phyloP scores from a whole-genome alignment of 2,797 vertebrate species.

The Pampus argenteus region DNA sequence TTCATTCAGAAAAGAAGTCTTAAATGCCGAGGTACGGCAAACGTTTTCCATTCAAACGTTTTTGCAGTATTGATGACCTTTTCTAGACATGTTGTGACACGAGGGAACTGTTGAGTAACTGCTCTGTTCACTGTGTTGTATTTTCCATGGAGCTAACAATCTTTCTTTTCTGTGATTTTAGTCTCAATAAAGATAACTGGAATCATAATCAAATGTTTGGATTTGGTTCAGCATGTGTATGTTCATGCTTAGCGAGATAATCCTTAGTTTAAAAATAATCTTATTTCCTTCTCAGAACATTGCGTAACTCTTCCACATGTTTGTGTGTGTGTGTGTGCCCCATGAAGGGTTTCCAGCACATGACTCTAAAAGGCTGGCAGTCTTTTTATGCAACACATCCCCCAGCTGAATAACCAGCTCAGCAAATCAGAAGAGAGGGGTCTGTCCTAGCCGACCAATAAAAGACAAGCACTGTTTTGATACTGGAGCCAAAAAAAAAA shows the following conservation, averaged over 20 bases:
- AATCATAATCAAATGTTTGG: neutral
- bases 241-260: neutral
- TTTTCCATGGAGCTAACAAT: neutral
- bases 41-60: neutral
- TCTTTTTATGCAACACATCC: constrained; percentile 36
- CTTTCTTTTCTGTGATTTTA: neutral
- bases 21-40: neutral
- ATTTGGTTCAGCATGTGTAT: neutral
- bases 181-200: neutral
- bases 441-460: constrained; percentile 75
- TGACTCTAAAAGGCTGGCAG: constrained; percentile 30
- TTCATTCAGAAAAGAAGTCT: neutral
- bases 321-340: neutral
- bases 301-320: constrained; percentile 65
- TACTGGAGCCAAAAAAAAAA: neutral
- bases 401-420: constrained; percentile 16
- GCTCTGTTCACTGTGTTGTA: neutral
- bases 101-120: neutral
- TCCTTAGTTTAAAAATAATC: constrained; percentile 9
- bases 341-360: constrained; percentile 10
- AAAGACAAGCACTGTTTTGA: constrained; percentile 8
- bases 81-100: neutral
- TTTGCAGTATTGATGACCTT: neutral
- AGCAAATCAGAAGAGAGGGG: constrained; percentile 79
- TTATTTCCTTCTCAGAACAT: constrained; percentile 20